Base-by-base conservation (phyloP, 2,888 invertebrate genomes). In the Protula sp. region DNA sequence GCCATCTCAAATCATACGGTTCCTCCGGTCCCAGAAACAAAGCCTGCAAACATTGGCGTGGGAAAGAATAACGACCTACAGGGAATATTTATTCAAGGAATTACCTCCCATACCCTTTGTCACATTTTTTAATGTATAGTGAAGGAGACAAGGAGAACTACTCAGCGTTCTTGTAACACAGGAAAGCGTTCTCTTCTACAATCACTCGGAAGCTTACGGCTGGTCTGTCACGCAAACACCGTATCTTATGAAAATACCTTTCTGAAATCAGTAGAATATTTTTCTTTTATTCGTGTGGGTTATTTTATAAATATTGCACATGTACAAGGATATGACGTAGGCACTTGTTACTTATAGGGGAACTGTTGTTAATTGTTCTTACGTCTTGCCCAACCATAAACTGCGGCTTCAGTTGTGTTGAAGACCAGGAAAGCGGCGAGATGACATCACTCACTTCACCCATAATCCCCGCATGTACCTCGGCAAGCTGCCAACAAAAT, bases 1-100 rank as follows among this genome's bases (percentile, higher is more conserved):
- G 95, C 82, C 94, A 95, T 79, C 93, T 92, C 60, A 95, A 83
- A 76, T 92, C 92, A 74, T 89, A 95, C 51, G 87, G 85, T 57
- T 87, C 74, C 26, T 63, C 58, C 1, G 77, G 75, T 51, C 72
- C 67, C 19, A 79, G 58, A 58, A 74, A 85, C 19, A 91, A 73
- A 61, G 87, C 85, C 85, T 85, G 67, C n/a, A n/a, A n/a, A n/a
- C n/a, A n/a, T n/a, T n/a, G n/a, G n/a, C n/a, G n/a, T n/a, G n/a
- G n/a, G 50, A 9, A 38, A 29, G 30, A 4, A 30, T 24, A 24
- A 55, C 5, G n/a, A 27, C 4, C 4, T 28, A 53, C 14, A n/a
- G 14, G 50, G 50, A n/a, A 19, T 5, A 51, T 1, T 30, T 3
- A 28, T 14, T 55, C 51, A 58, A 31, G 27, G 53, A 54, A 24